Conservation (phyloP, 2,113 vertebrate species). For the Diglossa brunneiventris region DNA sequence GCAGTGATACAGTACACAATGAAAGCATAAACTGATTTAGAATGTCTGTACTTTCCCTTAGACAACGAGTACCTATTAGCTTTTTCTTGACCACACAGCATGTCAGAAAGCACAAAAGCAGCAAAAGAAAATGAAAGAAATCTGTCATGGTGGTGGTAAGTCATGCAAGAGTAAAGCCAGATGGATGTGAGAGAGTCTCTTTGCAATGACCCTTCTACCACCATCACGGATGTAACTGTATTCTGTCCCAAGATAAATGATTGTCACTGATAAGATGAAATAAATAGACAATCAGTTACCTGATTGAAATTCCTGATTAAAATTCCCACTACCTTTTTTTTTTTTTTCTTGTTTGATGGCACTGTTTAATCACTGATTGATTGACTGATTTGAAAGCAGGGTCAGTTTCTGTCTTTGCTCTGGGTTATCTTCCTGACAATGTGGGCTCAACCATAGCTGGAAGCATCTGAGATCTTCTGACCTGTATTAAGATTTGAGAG, state of each 20-base stretch:
- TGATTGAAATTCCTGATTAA: slow-evolving; percentile 32
- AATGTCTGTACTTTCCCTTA: slow-evolving; percentile 8
- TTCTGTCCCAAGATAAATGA: slow-evolving; percentile 26
- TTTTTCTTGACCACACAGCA: slow-evolving; percentile 6
- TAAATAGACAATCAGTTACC: slow-evolving; percentile 20
- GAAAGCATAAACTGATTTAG: slow-evolving; percentile 45
- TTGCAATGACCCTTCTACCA: slow-evolving; percentile 28
- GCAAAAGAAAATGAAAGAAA: slow-evolving; percentile 14
- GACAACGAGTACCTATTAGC: not conserved
- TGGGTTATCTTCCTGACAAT: slow-evolving; percentile 3
- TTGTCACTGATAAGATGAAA: slow-evolving; percentile 35
- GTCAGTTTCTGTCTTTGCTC: slow-evolving; percentile 39
- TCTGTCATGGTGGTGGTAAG: not conserved
- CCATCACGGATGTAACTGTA: not conserved
- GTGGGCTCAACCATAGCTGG: not conserved
- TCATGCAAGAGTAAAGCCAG: slow-evolving; percentile 4
- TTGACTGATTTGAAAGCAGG: slow-evolving; percentile 24
- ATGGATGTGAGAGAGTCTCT: not conserved
- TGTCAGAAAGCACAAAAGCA: slow-evolving; percentile 6
- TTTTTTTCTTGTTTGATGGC: not conserved
- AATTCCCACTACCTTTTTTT: not conserved
- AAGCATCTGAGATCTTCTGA: slow-evolving; percentile 25
- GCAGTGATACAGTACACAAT: not conserved
- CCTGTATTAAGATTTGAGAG: slow-evolving; percentile 56
- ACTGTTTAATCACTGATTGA: slow-evolving; percentile 43